phyloP scores from a whole-genome alignment of 2,113 vertebrate species.

The Vidua chalybeata region DNA sequence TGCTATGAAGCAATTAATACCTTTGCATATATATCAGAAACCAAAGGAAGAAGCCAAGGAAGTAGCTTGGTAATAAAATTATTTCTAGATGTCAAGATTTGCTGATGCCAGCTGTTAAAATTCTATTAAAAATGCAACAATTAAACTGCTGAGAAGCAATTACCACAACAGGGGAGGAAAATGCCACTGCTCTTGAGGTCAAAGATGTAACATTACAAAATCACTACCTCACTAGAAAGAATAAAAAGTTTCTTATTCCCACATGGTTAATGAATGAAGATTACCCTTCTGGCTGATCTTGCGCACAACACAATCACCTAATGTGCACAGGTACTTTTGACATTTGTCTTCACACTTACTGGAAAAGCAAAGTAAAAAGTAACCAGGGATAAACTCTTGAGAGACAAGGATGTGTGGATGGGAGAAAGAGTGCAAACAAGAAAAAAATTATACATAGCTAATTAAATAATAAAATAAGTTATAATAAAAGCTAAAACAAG shows the following conservation, averaged over 20 bases:
- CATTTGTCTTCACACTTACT: not conserved
- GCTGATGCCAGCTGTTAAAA: not conserved
- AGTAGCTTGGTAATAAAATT: not conserved
- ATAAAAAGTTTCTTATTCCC: not conserved
- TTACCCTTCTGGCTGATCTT: not conserved
- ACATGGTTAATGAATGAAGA: not conserved
- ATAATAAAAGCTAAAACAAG: not conserved
- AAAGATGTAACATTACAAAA: not conserved
- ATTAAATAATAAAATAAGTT: not conserved
- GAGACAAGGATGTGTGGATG: not conserved
- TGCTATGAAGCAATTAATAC: not conserved
- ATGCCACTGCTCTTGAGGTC: not conserved
- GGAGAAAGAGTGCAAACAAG: not conserved
- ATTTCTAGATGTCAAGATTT: not conserved
- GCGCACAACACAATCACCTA: not conserved
- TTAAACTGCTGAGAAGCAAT: not conserved
- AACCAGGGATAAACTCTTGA: not conserved
- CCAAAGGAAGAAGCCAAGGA: not conserved
- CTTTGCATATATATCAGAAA: not conserved
- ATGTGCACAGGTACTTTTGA: not conserved
- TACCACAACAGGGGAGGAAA: not conserved
- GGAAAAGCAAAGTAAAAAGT: not conserved
- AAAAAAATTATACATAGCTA: not conserved
- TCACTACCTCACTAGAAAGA: not conserved
- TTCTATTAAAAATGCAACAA: not conserved